Evolutionary conservation across 2,888 invertebrate species (phyloP), one percentile per base, ranked within the genome.

Genomic region (Synanthedon vespiformis): DNA sequence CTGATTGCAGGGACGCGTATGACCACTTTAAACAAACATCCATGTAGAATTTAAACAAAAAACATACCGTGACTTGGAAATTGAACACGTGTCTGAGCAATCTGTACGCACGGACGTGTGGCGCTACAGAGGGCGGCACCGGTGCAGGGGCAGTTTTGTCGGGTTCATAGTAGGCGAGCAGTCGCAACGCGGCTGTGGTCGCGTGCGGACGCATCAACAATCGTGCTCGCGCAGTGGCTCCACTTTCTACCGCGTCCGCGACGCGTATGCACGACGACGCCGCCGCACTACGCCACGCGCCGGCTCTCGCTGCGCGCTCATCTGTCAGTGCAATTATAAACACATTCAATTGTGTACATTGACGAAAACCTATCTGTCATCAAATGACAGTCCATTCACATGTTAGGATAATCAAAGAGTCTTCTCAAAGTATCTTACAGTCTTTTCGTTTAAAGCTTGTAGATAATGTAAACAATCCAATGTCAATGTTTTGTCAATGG

Each of bases 111-210:
- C 49, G 60, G 56, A 48, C 49, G 49, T 40, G 50, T 5, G 53
- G 51, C 12, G 40, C 27, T 18, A 41, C 51, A 10, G 40, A 40
- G 14, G 22, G 40, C 47, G 40, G 68, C 61, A n/a, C 68, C 75
- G 48, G 41, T 40, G 48, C 16, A n/a, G 48, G 16, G 47, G 50
- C 40, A 41, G 48, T n/a, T 18, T 11, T 10, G 34, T 22, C 51
- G 12, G 81, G 75, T 67, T 73, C 70, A 73, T 83, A 83, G 70
- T 80, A 77, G 49, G 83, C 82, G 51, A 83, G 77, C 61, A 80
- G 62, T 53, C 64, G 67, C 51, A 78, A 70, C 22, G 61, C 59
- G 48, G 71, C 66, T 54, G 67, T 65, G 52, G 58, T 57, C 50
- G 63, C 59, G 49, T 62, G 70, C 59, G 81, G 74, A 34, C 81